These are phyloP conservation scores for Spodoptera picta DNA, from an alignment of 2,888 invertebrate species.

Conservation along the genomic window DNA sequence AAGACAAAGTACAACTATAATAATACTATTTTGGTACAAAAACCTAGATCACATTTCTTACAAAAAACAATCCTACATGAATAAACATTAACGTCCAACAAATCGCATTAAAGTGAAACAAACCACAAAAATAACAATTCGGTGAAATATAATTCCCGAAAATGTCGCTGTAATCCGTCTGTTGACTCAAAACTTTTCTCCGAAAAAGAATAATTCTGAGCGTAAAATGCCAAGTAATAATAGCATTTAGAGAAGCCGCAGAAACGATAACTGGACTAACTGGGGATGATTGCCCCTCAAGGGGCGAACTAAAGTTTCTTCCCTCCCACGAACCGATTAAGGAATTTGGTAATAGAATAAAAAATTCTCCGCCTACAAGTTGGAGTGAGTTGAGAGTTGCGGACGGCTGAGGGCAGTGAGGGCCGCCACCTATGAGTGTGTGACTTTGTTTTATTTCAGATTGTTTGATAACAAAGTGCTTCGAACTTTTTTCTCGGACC, in stretches of 20 bases:
- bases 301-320: conserved; percentile 53
- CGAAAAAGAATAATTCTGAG: conserved; percentile 55
- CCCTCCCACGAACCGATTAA: conserved; percentile 57
- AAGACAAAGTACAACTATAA: too few relatives aligned
- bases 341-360: conserved; percentile 65
- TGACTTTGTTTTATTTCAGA: conserved; percentile 21
- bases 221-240: conserved; percentile 57
- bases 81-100: conserved; percentile 28
- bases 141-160: conserved; percentile 41
- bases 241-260: conserved; percentile 53
- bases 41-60: background rate
- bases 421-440: conserved; percentile 26
- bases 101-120: conserved; percentile 37
- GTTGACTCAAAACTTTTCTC: conserved; percentile 52
- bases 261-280: conserved; percentile 63
- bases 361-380: conserved; percentile 52
- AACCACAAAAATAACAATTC: conserved; percentile 42
- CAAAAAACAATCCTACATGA: background rate
- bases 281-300: conserved; percentile 61
- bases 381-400: conserved; percentile 41
- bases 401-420: conserved; percentile 17
- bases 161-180: conserved; percentile 52
- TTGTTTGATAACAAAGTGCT: conserved; percentile 4
- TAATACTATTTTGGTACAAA: background rate
- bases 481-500: background rate